These are phyloP conservation scores for Panagrolaimus sp. DNA, from an alignment of 1,140 invertebrate species.

Conservation along the genomic window DNA sequence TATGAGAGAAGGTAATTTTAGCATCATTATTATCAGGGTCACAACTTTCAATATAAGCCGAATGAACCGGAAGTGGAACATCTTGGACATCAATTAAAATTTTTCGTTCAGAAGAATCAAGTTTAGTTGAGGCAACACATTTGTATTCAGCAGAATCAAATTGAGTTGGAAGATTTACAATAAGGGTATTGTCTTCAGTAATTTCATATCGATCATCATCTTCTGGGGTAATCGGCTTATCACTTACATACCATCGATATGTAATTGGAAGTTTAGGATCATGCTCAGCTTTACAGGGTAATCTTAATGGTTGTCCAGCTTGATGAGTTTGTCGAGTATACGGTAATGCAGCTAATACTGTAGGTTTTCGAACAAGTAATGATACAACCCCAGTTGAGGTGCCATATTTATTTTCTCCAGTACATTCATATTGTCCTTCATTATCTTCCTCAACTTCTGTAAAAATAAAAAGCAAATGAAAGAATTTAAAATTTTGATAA, in stretches of 20 bases:
- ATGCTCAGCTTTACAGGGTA: conserved; percentile 82
- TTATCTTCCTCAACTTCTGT: conserved; percentile 70
- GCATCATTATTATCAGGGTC: conserved; percentile 70
- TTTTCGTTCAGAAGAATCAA: conserved; percentile 76
- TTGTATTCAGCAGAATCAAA: conserved; percentile 90
- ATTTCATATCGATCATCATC: conserved; percentile 61
- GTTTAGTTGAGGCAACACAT: conserved; percentile 80
- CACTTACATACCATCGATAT: conserved; percentile 82
- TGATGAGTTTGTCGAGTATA: conserved; percentile 37
- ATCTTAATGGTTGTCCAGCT: conserved; percentile 78
- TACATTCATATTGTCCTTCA: conserved; percentile 58
- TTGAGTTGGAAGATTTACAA: conserved; percentile 86
- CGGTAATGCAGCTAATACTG: conserved; percentile 43
- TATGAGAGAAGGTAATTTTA: conserved; percentile 75
- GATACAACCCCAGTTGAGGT: conserved; percentile 42
- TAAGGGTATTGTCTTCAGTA: conserved; percentile 78
- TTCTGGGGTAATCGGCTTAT: conserved; percentile 74
- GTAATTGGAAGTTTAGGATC: conserved; percentile 73
- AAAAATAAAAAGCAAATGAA: conserved; percentile 72
- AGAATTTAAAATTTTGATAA: conserved; percentile 74
- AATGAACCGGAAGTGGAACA: conserved; percentile 78
- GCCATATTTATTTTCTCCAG: conserved; percentile 55
- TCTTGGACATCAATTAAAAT: conserved; percentile 90
- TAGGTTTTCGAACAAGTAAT: conserved; percentile 54
- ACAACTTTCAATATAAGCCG: conserved; percentile 64